Evolutionary conservation across 1,140 invertebrate species (phyloP).

Genomic region (Phymastichus coffea): DNA sequence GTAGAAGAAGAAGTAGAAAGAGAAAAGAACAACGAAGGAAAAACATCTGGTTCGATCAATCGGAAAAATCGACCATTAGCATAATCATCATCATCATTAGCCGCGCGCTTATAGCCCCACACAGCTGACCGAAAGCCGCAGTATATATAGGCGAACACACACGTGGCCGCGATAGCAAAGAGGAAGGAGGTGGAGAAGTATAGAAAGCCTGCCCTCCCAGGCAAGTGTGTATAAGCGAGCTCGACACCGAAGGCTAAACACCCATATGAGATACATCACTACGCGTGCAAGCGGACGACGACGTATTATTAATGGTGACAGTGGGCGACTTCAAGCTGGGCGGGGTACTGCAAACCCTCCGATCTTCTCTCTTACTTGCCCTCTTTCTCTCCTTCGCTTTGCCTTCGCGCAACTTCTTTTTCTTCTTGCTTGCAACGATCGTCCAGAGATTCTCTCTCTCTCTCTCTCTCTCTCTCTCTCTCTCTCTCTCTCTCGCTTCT

Average conservation of each 20-base stretch:
- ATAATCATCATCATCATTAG: background rate
- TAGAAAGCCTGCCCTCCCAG: background rate
- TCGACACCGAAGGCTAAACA: constrained; percentile 39
- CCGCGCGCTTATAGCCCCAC: background rate
- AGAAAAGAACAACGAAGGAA: background rate
- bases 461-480: constrained; percentile 8
- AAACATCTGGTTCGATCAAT: background rate
- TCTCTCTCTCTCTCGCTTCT: no score
- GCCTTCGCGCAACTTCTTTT: constrained; percentile 2
- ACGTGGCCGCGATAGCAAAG: constrained; percentile 23
- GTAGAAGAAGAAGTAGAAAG: no score
- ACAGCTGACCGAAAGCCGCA: background rate
- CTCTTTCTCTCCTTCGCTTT: constrained; percentile 27
- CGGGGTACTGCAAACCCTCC: constrained; percentile 36
- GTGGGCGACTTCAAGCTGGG: constrained; percentile 50
- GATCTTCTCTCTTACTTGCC: constrained; percentile 25
- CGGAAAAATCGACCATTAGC: background rate
- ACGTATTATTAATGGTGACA: constrained; percentile 55
- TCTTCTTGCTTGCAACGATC: constrained; percentile 15
- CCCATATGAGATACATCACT: constrained; percentile 33
- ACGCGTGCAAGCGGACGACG: constrained; percentile 34
- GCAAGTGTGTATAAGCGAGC: constrained; percentile 22
- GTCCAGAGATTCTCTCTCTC: constrained; percentile 9
- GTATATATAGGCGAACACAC: background rate
- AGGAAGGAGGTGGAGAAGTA: background rate